Evolutionary conservation across 1,140 invertebrate genomes (phyloP).

Genomic region (Tigriopus japonicus): DNA sequence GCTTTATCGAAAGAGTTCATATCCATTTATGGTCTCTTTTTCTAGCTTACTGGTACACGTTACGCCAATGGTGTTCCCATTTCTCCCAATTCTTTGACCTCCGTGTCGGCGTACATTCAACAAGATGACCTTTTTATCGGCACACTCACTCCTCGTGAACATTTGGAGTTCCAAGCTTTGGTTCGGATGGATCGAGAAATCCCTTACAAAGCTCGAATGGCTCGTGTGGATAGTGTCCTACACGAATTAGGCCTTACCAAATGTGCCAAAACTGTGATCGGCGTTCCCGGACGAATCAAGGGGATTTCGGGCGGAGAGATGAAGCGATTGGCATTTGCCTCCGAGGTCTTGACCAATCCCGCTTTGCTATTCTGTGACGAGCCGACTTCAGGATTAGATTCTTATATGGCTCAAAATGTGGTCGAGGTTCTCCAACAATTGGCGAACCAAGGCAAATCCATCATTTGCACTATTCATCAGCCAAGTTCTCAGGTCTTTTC

Average conservation of each 20-base stretch:
- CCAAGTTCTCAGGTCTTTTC: constrained; percentile 69
- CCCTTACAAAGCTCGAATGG: constrained; percentile 48
- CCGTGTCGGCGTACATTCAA: constrained; percentile 79
- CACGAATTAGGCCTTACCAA: constrained; percentile 63
- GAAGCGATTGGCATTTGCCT: constrained; percentile 85
- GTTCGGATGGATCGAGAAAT: constrained; percentile 74
- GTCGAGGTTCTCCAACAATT: constrained; percentile 47
- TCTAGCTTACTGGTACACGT: constrained; percentile 13
- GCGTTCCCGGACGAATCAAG: constrained; percentile 56
- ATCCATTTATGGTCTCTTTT: too few relatives aligned
- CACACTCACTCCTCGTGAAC: constrained; percentile 72
- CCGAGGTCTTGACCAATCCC: constrained; percentile 82
- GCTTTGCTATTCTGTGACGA: constrained; percentile 92
- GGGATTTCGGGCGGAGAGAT: constrained; percentile 89
- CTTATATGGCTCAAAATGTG: constrained; percentile 76
- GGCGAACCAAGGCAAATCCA: constrained; percentile 53
- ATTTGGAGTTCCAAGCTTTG: constrained; percentile 70
- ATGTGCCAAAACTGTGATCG: constrained; percentile 71
- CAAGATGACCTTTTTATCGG: constrained; percentile 88
- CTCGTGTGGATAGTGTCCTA: constrained; percentile 73
- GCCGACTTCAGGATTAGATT: constrained; percentile 80
- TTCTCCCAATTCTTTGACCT: constrained; percentile 39
- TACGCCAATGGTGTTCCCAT: constrained; percentile 20
- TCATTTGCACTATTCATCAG: constrained; percentile 87
- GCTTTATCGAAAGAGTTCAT: too few relatives aligned